Conservation (phyloP, 2,888 invertebrate species). For the Epinotia bilunana region DNA sequence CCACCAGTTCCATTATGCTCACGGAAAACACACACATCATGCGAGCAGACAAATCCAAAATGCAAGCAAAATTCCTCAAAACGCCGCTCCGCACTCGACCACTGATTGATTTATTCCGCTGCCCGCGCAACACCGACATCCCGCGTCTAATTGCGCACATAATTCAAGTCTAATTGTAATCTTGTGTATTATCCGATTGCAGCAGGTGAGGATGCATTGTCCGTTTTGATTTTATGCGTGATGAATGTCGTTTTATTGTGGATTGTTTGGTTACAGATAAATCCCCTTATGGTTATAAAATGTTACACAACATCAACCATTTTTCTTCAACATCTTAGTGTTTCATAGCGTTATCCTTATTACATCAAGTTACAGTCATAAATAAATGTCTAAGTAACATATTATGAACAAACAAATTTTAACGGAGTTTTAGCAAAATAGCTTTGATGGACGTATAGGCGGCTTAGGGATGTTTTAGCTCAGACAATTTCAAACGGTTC, state of each 20-base stretch:
- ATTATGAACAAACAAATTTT: too few species aligned
- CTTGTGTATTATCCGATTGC: constrained; percentile 77
- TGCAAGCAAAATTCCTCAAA: constrained; percentile 34
- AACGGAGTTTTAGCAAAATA: too few species aligned
- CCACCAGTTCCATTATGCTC: background rate
- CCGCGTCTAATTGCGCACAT: constrained; percentile 78
- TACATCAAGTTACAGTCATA: too few species aligned
- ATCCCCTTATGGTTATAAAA: too few species aligned
- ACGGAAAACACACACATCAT: background rate
- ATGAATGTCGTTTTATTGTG: constrained; percentile 23
- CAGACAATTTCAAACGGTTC: too few species aligned
- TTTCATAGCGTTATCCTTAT: too few species aligned
- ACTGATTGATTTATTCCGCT: constrained; percentile 60
- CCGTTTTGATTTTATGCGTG: constrained; percentile 42
- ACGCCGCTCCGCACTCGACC: background rate
- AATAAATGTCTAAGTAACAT: too few species aligned
- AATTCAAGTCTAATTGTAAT: constrained; percentile 82
- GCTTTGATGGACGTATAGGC: too few species aligned
- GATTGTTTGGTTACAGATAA: background rate
- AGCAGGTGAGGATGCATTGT: constrained; percentile 59
- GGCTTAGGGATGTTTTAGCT: too few species aligned
- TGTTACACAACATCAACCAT: too few species aligned
- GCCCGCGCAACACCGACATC: constrained; percentile 55
- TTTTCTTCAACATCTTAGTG: too few species aligned
- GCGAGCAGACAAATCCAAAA: constrained; percentile 6